Evolutionary conservation across 1,140 invertebrate species (phyloP).

Genomic region (Drosophila truncata): DNA sequence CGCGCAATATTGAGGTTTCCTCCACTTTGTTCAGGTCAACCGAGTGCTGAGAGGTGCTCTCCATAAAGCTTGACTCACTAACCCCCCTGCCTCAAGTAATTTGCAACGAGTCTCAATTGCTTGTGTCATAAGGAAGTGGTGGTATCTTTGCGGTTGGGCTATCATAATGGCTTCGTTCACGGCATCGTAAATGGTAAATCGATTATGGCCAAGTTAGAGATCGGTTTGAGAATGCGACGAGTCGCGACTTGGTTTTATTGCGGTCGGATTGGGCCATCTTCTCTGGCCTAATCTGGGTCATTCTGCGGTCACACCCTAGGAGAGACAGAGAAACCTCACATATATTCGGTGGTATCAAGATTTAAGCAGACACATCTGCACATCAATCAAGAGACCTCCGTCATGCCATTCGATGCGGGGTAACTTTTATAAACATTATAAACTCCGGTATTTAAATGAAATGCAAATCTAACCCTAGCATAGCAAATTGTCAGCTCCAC

Average conservation of each 20-base stretch:
- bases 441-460: slow-evolving; percentile 22
- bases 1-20: slow-evolving; percentile 55
- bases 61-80: slow-evolving; percentile 13
- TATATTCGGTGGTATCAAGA: slow-evolving; percentile 9
- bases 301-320: slow-evolving; percentile 39
- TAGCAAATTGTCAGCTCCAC: slow-evolving; percentile 4
- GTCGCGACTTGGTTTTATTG: slow-evolving; percentile 31
- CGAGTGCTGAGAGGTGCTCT: slow-evolving; percentile 15
- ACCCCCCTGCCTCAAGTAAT: slow-evolving; percentile 16
- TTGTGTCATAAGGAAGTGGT: slow-evolving; percentile 36
- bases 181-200: slow-evolving; percentile 42
- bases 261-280: slow-evolving; percentile 40
- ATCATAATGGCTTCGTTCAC: slow-evolving; percentile 54
- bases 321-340: slow-evolving; percentile 26
- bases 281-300: slow-evolving; percentile 32
- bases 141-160: slow-evolving; percentile 6
- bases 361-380: slow-evolving; percentile 27
- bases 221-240: slow-evolving; percentile 20
- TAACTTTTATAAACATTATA: slow-evolving; percentile 7
- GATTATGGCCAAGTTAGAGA: slow-evolving; percentile 36
- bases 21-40: slow-evolving; percentile 45
- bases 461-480: slow-evolving; percentile 16
- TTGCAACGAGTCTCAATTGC: slow-evolving; percentile 10
- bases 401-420: slow-evolving; percentile 44
- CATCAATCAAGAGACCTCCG: slow-evolving; percentile 49